These are phyloP conservation scores for Torymus auratus DNA, from an alignment of 2,888 invertebrate genomes.

Conservation along the genomic window DNA sequence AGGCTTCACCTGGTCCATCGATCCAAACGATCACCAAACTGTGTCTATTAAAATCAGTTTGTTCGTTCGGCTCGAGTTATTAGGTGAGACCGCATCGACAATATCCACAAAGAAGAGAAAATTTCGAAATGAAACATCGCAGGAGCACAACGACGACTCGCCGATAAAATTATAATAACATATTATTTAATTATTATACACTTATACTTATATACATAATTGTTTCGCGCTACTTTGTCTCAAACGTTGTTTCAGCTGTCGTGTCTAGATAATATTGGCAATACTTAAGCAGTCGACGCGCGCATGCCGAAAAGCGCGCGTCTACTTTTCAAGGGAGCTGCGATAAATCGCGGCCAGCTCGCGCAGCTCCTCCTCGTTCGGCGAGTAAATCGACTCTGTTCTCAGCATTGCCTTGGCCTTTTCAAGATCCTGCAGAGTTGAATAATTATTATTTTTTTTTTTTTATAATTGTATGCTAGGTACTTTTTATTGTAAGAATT, in stretches of 20 bases:
- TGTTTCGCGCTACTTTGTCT: neutral
- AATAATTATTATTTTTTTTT: neutral
- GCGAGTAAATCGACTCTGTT: conserved; percentile 71
- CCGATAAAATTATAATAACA: too few relatives aligned
- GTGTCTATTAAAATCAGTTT: conserved; percentile 71
- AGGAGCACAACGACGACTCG: neutral
- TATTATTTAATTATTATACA: too few relatives aligned
- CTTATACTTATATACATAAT: too few relatives aligned
- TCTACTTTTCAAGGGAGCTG: conserved; percentile 56
- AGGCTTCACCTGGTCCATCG: conserved; percentile 70
- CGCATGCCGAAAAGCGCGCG: neutral
- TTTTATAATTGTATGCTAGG: neutral
- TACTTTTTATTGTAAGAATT: too few relatives aligned
- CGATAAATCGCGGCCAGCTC: conserved; percentile 67
- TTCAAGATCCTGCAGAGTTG: conserved; percentile 24
- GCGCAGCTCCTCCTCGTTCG: conserved; percentile 71
- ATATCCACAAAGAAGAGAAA: neutral
- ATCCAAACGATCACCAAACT: conserved; percentile 76
- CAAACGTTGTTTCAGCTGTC: conserved; percentile 7
- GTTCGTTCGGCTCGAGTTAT: conserved; percentile 77
- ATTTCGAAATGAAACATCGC: neutral
- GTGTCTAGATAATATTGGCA: too few relatives aligned
- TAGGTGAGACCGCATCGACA: conserved; percentile 60
- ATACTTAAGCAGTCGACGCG: too few relatives aligned
- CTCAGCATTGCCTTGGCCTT: conserved; percentile 67